Evolutionary conservation across 2,797 vertebrate species (phyloP), one percentile per base, ranked within the genome.

Genomic region (Rhodeus uyekii): DNA sequence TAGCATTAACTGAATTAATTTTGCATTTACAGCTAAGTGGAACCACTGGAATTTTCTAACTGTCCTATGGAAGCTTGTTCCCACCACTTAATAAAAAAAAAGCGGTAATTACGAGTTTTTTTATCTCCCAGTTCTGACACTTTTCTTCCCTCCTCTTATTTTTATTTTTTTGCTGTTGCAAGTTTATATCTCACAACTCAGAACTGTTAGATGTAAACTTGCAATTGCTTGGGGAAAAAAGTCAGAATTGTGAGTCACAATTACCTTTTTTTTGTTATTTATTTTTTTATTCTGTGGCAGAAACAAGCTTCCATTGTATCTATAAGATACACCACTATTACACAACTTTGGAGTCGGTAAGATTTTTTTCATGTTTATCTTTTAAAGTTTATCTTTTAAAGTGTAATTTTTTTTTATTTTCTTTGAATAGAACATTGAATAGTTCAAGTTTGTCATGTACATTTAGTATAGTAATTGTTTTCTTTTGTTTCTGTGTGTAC

Each of bases 11-110:
- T 27, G 38, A 16, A 44, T 36, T 46, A 2, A 36, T 46, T 50
- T 78, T 24, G 29, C 13, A 34, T 64, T 77, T 32, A 77, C 48
- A 55, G 69, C 18, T 55, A 55, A 36, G 76, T 50, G 61, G 22
- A 50, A 48, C 4, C 61, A 34, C 32, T 65, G 29, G 32, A 64
- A 8, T 60, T 36, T 34, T 77, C 12, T 22, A 65, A 6, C 42
- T 50, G 1, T 64, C 22, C 29, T 10, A 55, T n/a, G 50, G 22
- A 53, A n/a, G 50, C 50, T 53, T 53, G 22, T 50, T 50, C 8
- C 48, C 48, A 50, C 2, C 19, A 22, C 3, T 1, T 8, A 55
- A 55, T 55, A 55, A 24, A 55, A n/a, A 10, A n/a, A 53, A n/a
- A 39, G 22, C 22, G 22, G 22, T 53, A 53, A 46, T 46, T 46